Conservation (phyloP, 2,888 invertebrate genomes). For the Cantharis rufa region DNA sequence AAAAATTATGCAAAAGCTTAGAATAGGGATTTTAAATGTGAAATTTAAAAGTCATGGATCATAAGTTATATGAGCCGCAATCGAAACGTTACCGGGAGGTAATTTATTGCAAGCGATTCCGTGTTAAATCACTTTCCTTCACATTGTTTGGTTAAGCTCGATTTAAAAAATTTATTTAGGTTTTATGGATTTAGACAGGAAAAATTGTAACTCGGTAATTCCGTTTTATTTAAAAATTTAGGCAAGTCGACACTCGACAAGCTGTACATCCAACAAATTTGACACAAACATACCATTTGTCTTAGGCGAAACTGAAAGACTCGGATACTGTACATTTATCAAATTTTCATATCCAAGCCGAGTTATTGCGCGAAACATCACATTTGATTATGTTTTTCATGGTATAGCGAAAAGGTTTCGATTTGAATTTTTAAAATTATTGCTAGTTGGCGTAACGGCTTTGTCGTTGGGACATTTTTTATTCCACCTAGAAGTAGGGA, state of each 20-base stretch:
- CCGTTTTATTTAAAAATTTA: not conserved
- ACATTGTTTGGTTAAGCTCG: constrained; percentile 20
- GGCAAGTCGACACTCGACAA: not conserved
- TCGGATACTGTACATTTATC: not conserved
- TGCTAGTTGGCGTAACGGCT: not conserved
- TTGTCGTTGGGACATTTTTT: not conserved
- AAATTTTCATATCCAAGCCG: not conserved
- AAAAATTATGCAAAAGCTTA: not conserved
- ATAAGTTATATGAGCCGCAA: constrained; percentile 8
- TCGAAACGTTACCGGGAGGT: constrained; percentile 3
- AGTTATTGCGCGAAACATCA: not conserved
- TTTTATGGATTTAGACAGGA: not conserved
- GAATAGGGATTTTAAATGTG: not conserved
- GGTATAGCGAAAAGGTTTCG: not conserved
- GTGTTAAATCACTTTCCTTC: constrained; percentile 17
- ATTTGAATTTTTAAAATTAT: not conserved
- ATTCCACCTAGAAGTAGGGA: not conserved
- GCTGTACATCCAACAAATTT: not conserved
- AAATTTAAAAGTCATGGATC: not conserved
- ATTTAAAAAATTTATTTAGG: constrained; percentile 7
- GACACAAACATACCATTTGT: not conserved
- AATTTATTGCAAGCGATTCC: constrained; percentile 13
- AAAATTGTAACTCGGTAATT: not conserved
- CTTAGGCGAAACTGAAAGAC: not conserved
- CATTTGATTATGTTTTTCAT: not conserved